Evolutionary conservation across 2,888 invertebrate species (phyloP), one percentile per base, ranked within the genome.

Genomic region (Latrodectus elegans): DNA sequence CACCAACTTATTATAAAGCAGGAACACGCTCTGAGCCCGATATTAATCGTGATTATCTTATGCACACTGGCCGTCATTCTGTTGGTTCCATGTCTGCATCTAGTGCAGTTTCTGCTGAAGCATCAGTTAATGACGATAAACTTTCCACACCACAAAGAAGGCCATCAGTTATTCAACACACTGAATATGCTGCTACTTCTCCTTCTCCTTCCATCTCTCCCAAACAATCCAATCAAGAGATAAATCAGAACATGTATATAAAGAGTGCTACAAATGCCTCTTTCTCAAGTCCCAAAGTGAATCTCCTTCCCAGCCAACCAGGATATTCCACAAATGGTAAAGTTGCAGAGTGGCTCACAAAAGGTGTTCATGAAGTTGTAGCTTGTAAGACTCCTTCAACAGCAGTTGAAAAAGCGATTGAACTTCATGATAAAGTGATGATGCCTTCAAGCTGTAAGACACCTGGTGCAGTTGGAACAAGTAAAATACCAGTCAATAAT

Each of bases 131-230:
- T 17, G 88, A 88, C 9, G 73, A 65, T 6, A 88, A 88, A 52
- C 75, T 83, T 76, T 53, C 73, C 10, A 51, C 75, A 26, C 78
- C 88, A 14, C 88, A 88, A 26, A 79, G 88, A 51, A 80, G 89
- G 70, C 88, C 89, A 22, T 89, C 89, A 68, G 89, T 89, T 72
- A 89, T 89, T 17, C 88, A 88, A 26, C 89, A 89, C 67, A 89
- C 89, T n/a, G 89, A 89, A 49, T 76, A 81, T 73, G 84, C 86
- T 38, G 86, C 83, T 49, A 84, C 83, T 14, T 84, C 89, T 52
- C 89, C 89, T 26, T 82, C 89, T 49, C 86, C 89, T 55, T 79
- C 86, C 38, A 14, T 73, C 4, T 88, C 88, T 49, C 88, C 88
- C 0, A 84, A 80, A 38, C 88, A 80, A 55, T 22, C 8, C 0